phyloP scores from a whole-genome alignment of 2,888 invertebrate genomes.

The Exephanes ischioxanthus region DNA sequence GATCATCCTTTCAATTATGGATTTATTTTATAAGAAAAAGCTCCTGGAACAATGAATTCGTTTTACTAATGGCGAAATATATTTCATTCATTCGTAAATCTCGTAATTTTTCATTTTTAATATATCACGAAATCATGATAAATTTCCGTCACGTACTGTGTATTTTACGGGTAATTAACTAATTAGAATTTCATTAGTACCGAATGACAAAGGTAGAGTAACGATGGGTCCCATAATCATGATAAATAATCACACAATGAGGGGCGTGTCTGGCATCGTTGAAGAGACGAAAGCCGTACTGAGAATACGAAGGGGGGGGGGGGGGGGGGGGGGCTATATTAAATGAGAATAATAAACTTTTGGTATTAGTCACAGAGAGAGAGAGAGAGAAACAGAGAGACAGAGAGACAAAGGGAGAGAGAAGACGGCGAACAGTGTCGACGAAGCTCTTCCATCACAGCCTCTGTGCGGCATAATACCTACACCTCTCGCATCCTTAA shows the following conservation, averaged over 20 bases:
- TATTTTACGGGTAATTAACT: conserved; percentile 28
- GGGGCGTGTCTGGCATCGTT: neutral
- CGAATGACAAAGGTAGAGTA: conserved; percentile 6
- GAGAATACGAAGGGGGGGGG: neutral
- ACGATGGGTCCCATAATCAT: neutral
- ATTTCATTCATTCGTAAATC: neutral
- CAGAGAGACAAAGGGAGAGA: neutral
- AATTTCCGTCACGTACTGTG: conserved; percentile 13
- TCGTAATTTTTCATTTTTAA: neutral
- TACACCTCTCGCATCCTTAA: conserved; percentile 34
- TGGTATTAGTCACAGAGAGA: conserved; percentile 14
- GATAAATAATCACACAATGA: conserved; percentile 40
- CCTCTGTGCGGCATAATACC: neutral
- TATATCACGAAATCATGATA: neutral
- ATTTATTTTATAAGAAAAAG: no score
- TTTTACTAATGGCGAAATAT: neutral
- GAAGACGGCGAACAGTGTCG: neutral
- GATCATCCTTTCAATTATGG: no score
- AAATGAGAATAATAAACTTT: conserved; percentile 31
- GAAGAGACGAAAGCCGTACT: conserved; percentile 3
- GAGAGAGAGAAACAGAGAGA: neutral
- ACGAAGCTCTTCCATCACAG: conserved; percentile 3
- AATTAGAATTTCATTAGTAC: conserved; percentile 28
- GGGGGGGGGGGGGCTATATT: neutral
- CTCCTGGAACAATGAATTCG: no score